Percentiles rank a stretch among this genome's conserved stretches.
phyloP scores from a whole-genome alignment of 2,888 invertebrate genomes.

The Lochmaea capreae region DNA sequence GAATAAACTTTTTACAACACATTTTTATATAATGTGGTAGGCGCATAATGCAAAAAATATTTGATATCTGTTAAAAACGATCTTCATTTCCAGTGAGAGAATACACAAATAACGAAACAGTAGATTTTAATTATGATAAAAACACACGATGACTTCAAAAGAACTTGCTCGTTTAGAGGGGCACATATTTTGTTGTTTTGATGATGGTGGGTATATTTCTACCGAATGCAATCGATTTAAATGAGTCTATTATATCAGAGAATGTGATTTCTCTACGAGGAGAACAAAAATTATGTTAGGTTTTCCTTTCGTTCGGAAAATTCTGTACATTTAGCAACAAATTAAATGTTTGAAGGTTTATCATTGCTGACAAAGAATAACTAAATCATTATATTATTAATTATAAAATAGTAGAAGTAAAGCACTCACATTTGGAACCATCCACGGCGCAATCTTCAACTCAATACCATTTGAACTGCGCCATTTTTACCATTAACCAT shows the following conservation, averaged over 20 bases:
- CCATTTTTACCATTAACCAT: too few relatives aligned
- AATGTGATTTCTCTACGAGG: neutral
- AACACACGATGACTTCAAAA: conserved; percentile 5
- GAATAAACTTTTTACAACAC: too few relatives aligned
- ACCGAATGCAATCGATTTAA: neutral
- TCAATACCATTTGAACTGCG: too few relatives aligned
- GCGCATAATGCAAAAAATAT: neutral
- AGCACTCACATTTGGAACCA: too few relatives aligned
- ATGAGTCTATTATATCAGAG: neutral
- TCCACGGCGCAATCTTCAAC: too few relatives aligned
- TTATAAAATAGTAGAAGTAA: too few relatives aligned
- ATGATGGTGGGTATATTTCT: neutral
- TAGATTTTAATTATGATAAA: conserved; percentile 38
- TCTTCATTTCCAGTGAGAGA: conserved; percentile 28
- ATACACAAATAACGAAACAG: conserved; percentile 13
- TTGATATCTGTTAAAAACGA: neutral
- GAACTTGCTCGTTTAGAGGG: conserved; percentile 9
- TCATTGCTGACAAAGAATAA: too few relatives aligned
- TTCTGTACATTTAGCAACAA: too few relatives aligned
- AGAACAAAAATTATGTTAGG: neutral
- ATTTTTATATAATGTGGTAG: neutral
- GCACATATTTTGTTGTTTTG: neutral
- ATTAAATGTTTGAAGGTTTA: too few relatives aligned
- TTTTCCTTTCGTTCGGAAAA: too few relatives aligned
- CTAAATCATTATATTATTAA: too few relatives aligned